These are phyloP conservation scores for Globodera rostochiensis DNA, from an alignment of 1,140 invertebrate genomes.

Conservation along the genomic window DNA sequence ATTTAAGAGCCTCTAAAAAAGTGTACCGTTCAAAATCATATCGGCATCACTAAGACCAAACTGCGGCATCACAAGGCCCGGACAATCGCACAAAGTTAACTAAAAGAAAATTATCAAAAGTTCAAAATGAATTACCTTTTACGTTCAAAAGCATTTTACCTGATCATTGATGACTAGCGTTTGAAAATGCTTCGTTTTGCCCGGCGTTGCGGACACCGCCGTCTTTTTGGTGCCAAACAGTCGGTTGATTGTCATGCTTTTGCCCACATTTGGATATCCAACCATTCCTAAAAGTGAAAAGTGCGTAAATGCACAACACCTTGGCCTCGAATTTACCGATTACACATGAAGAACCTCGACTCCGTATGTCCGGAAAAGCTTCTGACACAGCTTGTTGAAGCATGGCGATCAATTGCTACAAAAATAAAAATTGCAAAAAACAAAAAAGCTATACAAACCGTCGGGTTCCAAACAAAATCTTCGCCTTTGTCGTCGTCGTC, in stretches of 20 bases:
- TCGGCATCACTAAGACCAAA: conserved; percentile 89
- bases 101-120: conserved; percentile 67
- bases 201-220: conserved; percentile 90
- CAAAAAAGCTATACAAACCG: not conserved
- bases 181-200: conserved; percentile 90
- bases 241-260: conserved; percentile 96
- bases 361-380: not conserved
- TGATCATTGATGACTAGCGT: conserved; percentile 57
- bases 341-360: not conserved
- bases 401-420: conserved; percentile 1
- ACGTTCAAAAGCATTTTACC: conserved; percentile 5
- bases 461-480: not conserved
- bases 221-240: conserved; percentile 87
- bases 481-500: not conserved
- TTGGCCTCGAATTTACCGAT: not conserved
- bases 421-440: not conserved
- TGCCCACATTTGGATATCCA: conserved; percentile 98
- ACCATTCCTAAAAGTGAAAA: conserved; percentile 80
- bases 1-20: not conserved
- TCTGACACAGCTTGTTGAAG: not conserved
- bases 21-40: conserved; percentile 81
- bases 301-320: not conserved
- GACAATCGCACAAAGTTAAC: conserved; percentile 91
- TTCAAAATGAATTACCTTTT: no score
- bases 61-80: conserved; percentile 94